Evolutionary conservation across 2,888 invertebrate species (phyloP).

Genomic region (Galeopsomyia nigrocyanea): DNA sequence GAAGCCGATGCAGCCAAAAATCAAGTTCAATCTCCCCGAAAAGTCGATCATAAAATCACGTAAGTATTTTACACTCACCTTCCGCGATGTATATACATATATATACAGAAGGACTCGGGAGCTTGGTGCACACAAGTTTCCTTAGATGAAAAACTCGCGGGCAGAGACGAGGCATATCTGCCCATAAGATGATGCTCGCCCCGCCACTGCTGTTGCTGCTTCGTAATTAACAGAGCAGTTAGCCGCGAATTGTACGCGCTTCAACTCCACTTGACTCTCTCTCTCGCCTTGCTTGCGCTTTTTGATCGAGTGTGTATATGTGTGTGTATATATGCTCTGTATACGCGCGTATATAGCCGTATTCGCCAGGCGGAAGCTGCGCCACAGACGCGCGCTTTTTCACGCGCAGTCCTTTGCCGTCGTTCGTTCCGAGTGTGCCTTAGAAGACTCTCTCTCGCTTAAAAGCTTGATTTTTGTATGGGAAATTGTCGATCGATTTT

Average conservation of each 20-base stretch:
- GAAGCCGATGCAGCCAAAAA: too few relatives aligned
- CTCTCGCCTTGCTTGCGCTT: conserved; percentile 5
- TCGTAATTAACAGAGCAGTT: conserved; percentile 42
- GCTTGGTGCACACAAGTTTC: too few relatives aligned
- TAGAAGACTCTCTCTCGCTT: too few relatives aligned
- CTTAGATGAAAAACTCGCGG: too few relatives aligned
- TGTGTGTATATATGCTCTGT: conserved; percentile 19
- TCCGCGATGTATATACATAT: too few relatives aligned
- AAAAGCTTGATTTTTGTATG: too few relatives aligned
- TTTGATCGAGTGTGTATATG: conserved; percentile 23
- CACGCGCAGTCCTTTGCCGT: conserved; percentile 12
- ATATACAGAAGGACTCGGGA: too few relatives aligned
- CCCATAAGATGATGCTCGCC: conserved; percentile 23
- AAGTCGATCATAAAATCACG: too few relatives aligned
- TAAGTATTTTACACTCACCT: too few relatives aligned
- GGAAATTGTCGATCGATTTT: too few relatives aligned
- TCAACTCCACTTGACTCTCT: conserved; percentile 17
- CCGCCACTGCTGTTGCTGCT: neutral
- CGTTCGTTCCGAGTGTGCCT: too few relatives aligned
- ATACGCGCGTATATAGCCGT: neutral
- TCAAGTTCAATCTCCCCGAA: too few relatives aligned
- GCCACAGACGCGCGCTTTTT: conserved; percentile 8
- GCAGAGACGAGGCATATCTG: neutral
- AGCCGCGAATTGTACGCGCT: conserved; percentile 31
- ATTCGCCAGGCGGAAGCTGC: conserved; percentile 14